These are phyloP conservation scores for Botia kubotai DNA, from an alignment of 2,797 vertebrate genomes.

Conservation along the genomic window DNA sequence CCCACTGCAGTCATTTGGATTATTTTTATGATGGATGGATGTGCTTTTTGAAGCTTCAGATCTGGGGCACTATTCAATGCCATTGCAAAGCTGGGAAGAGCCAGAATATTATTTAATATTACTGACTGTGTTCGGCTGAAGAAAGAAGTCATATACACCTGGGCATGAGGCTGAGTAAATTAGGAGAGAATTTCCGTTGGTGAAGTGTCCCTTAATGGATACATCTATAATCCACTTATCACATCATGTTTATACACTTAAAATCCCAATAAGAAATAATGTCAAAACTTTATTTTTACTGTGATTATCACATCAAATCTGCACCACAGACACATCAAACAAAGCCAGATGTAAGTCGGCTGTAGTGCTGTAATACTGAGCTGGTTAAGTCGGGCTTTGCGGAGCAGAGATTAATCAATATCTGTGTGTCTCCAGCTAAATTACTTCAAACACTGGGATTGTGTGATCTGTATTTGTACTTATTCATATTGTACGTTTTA, in stretches of 20 bases:
- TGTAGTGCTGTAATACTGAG: conserved; percentile 8
- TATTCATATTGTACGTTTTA: conserved; percentile 6
- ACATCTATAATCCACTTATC: neutral
- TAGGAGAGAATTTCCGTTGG: too few relatives aligned
- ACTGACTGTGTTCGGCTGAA: too few relatives aligned
- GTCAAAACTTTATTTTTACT: conserved; percentile 1
- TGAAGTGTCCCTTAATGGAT: neutral
- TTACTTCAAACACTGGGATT: conserved; percentile 4
- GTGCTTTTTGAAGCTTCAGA: too few relatives aligned
- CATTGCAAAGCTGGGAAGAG: too few relatives aligned
- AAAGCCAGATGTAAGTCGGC: conserved; percentile 27
- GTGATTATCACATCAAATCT: conserved; percentile 17
- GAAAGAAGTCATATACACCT: too few relatives aligned
- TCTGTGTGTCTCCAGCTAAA: conserved; percentile 31
- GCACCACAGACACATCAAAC: conserved; percentile 32
- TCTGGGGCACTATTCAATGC: too few relatives aligned
- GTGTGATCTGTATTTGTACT: conserved; percentile 17
- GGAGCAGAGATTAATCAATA: conserved; percentile 19
- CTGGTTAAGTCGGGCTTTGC: conserved; percentile 26
- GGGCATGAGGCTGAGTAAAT: too few relatives aligned
- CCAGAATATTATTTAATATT: too few relatives aligned
- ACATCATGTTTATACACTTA: neutral
- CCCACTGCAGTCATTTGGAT: too few relatives aligned
- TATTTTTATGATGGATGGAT: too few relatives aligned
- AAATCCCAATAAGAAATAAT: conserved; percentile 26